These are phyloP conservation scores for Diuraphis noxia DNA, from an alignment of 1,140 invertebrate genomes.

Conservation along the genomic window DNA sequence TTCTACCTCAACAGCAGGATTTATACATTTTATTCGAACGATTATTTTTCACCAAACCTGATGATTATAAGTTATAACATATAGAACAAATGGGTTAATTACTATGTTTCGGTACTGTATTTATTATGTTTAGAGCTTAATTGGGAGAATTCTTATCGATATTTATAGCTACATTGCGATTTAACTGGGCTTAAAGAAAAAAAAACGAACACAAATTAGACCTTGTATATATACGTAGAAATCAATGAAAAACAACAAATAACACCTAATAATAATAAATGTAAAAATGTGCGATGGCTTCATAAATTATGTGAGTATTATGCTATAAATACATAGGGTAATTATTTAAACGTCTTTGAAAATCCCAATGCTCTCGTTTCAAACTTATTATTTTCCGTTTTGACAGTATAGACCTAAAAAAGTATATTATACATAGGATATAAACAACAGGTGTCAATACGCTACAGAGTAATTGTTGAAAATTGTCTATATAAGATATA, in stretches of 20 bases:
- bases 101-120: constrained; percentile 10
- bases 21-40: background rate
- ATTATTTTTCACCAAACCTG: background rate
- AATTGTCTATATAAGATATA: background rate
- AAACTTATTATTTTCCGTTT: background rate
- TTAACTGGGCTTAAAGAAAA: background rate
- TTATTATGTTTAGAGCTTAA: constrained; percentile 20
- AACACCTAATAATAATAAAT: background rate
- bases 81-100: background rate
- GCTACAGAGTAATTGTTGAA: background rate
- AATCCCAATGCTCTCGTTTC: background rate
- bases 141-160: constrained; percentile 8
- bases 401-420: background rate
- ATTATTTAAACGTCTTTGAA: background rate
- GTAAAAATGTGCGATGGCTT: background rate
- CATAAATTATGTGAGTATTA: background rate
- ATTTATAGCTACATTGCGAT: background rate
- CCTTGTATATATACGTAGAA: background rate
- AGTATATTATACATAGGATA: background rate
- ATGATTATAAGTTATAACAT: background rate
- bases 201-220: background rate
- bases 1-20: background rate
- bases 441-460: background rate
- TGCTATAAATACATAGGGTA: background rate
- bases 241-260: background rate